Evolutionary conservation across 92 coral and sea anemone genomes (phyloP), one percentile per base, ranked within the genome.

Genomic region (Epizoanthus rinbou): DNA sequence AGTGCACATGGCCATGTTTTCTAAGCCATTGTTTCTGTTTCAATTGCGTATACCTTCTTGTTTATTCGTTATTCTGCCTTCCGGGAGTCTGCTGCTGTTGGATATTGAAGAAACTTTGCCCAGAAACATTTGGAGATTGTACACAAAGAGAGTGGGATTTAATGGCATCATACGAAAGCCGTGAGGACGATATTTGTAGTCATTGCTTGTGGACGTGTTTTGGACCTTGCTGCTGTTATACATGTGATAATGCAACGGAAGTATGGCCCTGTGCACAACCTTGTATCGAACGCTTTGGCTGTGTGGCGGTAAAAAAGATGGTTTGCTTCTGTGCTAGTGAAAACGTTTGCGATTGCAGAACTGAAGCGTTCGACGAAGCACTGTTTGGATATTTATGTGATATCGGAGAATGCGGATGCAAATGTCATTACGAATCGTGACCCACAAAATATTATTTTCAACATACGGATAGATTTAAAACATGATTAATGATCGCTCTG

Each of bases 341-440:
- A 5, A 85, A 56, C 24, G 6, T 79, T 21, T 88, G 88, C 47
- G 85, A 84, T 54, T 80, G 64, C 17, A 65, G 73, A 28, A 66
- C 47, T 19, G 85, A 80, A 66, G 35, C 71, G 17, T 75, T 90
- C 80, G 97, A 93, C 75, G 94, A 88, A 63, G 85, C 89, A 37
- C 89, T 93, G 2, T 91, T 91, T 86, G 97, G 97, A 3, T 93
- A 88, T 75, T 83, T 93, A 59, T 93, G 94, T 72, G 92, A 93
- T 60, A 73, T 72, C 11, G 76, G 64, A 33, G 90, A 91, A 65
- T 76, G 80, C 57, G 85, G 91, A 56, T 85, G 86, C 43, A 73
- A 69, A 28, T 81, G 59, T 16, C 45, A 74, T 64, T 22, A 81
- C 19, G 53, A 69, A 0, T 19, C 43, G 37, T 64, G 58, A 75